These are phyloP conservation scores for Trogon melanurus DNA, from an alignment of 2,113 vertebrate genomes.

Conservation along the genomic window DNA sequence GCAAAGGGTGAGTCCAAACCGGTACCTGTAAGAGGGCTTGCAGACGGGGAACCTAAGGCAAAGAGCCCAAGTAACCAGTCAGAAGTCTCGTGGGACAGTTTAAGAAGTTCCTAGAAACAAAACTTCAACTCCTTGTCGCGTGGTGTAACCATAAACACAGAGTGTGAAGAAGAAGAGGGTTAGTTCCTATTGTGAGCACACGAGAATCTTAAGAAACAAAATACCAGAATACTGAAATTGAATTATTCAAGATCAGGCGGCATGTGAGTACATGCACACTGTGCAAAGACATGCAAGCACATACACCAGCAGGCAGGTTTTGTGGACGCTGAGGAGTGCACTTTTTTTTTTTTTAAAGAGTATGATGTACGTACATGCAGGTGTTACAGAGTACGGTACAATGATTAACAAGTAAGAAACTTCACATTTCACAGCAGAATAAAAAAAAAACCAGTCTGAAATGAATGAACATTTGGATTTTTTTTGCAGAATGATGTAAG, in stretches of 20 bases:
- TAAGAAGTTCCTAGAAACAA: constrained; percentile 13
- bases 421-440: not conserved
- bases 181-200: not conserved
- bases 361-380: not conserved
- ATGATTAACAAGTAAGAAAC: not conserved
- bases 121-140: not conserved
- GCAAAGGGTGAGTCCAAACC: not conserved
- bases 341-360: not conserved
- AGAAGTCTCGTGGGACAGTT: not conserved
- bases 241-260: not conserved
- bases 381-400: not conserved
- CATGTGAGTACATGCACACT: rapidly evolving
- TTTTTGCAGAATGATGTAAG: not conserved
- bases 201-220: not conserved
- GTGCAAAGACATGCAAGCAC: not conserved
- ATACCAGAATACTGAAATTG: not conserved
- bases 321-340: not conserved
- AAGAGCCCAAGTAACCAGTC: not conserved
- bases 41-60: not conserved
- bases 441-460: not conserved
- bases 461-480: not conserved
- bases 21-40: not conserved
- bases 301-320: not conserved
- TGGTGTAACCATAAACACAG: not conserved
- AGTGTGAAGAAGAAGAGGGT: not conserved